Evolutionary conservation across 2,888 invertebrate genomes (phyloP), one percentile per base, ranked within the genome.

Genomic region (Phrixothrix hirtus): DNA sequence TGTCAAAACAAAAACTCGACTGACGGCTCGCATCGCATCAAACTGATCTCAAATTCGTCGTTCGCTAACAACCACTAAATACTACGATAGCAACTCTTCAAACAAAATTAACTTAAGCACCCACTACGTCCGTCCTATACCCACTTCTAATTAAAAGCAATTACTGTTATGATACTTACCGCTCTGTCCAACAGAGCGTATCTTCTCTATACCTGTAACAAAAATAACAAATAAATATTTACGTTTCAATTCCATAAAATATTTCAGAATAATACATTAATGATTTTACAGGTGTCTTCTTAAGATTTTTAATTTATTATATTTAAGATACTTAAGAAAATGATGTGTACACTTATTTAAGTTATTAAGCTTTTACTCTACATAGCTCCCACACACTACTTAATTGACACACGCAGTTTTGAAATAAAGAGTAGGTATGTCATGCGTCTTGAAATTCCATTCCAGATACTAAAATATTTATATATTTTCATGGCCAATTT

Each of bases 141-240:
- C 52, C 48, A 52, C 48, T 35, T 31, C 34, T 52, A 52, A 52
- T 56, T 41, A 52, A 14, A 42, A 38, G 21, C 38, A 46, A 52
- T 52, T 48, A 47, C 43, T 36, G 7, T 37, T 35, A 16, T 26
- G 21, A 58, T 55, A 68, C 81, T 84, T 82, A 92, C 92, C 92
- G 87, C 78, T 92, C 92, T 39, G 90, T 87, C 92, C 92, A 92
- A 77, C 92, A 92, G 37, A 92, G 80, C 12, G 91, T 87, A 63
- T 92, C 92, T 62, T 92, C 92, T 60, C 92, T 86, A 77, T 92
- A 92, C 79, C 92, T 92, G 86, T 58, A 86, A 84, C 68, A 67
- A 74, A 76, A 69, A 70, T 38, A n/a, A n/a, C n/a, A n/a, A n/a
- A n/a, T n/a, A n/a, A n/a, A n/a, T n/a, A n/a, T n/a, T n/a, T n/a